phyloP scores from a whole-genome alignment of 2,888 invertebrate genomes.

The Salpingus planirostris region DNA sequence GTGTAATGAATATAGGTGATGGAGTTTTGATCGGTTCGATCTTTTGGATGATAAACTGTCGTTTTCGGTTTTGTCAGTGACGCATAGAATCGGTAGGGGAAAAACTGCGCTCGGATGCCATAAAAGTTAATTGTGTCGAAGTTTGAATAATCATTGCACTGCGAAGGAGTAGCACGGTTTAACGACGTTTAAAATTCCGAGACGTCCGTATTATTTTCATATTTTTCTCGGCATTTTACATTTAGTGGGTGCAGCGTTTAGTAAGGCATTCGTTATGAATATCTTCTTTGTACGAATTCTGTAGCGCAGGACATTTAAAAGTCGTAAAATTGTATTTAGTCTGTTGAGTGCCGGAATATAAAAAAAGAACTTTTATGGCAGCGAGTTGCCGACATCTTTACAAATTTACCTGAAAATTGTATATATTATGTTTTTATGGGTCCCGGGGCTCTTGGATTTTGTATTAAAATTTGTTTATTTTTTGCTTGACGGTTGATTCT shows the following conservation, averaged over 20 bases:
- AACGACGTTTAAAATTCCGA: constrained; percentile 21
- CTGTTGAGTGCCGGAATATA: constrained; percentile 23
- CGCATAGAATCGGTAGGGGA: no score
- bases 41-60: no score
- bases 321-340: constrained; percentile 28
- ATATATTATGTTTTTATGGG: constrained; percentile 9
- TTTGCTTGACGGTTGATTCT: constrained; percentile 26
- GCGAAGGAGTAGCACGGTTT: constrained; percentile 15
- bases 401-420: constrained; percentile 19
- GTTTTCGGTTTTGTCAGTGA: no score
- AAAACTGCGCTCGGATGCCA: no score
- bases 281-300: constrained; percentile 22
- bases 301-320: constrained; percentile 23
- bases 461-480: constrained; percentile 33
- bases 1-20: no score
- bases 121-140: constrained; percentile 22
- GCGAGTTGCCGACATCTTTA: constrained; percentile 16
- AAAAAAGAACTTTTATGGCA: constrained; percentile 15
- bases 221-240: constrained; percentile 22
- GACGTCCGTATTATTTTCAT: constrained; percentile 19
- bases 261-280: constrained; percentile 22
- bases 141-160: constrained; percentile 19
- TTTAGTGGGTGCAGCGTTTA: constrained; percentile 23
- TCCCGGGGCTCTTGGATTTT: constrained; percentile 4
- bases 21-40: no score